A percentile compares a stretch with the other conserved stretches of the same genome.
Conservation (phyloP, 2,888 invertebrate species). For the Eurytoma adleriae region DNA sequence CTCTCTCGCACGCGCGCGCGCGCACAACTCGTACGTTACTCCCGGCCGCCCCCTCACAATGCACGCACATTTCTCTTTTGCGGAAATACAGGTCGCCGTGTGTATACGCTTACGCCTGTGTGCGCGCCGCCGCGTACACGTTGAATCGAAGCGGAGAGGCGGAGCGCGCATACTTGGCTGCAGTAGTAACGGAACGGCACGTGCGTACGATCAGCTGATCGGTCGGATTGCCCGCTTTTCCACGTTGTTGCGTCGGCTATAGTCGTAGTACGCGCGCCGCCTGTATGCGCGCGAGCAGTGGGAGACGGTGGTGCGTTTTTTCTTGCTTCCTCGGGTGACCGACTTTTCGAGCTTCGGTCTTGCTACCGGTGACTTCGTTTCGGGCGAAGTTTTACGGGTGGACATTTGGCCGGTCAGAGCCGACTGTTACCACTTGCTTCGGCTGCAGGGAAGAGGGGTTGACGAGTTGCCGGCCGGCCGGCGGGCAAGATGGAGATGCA, state of each 20-base stretch:
- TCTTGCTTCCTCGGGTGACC: background rate
- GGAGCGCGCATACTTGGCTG: conserved; percentile 11
- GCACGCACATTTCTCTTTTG: conserved; percentile 51
- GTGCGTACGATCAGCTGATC: conserved; percentile 57
- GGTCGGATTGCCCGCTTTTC: conserved; percentile 47
- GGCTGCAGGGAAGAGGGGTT: background rate
- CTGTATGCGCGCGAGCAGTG: background rate
- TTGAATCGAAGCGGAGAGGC: background rate
- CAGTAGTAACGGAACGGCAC: conserved; percentile 36
- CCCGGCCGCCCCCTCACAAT: conserved; percentile 9
- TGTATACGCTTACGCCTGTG: background rate
- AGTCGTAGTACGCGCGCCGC: background rate
- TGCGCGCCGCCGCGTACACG: background rate
- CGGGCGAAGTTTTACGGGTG: background rate
- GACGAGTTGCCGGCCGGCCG: too few relatives aligned
- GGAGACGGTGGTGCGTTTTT: background rate
- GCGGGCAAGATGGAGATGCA: background rate
- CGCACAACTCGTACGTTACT: background rate
- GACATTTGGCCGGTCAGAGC: background rate
- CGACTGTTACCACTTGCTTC: conserved; percentile 1
- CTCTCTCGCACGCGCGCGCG: conserved; percentile 25
- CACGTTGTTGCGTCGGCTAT: background rate
- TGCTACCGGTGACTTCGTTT: background rate
- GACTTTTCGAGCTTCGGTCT: background rate
- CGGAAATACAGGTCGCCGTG: conserved; percentile 51